phyloP scores from a whole-genome alignment of 2,113 vertebrate genomes.

The Lanius collurio region DNA sequence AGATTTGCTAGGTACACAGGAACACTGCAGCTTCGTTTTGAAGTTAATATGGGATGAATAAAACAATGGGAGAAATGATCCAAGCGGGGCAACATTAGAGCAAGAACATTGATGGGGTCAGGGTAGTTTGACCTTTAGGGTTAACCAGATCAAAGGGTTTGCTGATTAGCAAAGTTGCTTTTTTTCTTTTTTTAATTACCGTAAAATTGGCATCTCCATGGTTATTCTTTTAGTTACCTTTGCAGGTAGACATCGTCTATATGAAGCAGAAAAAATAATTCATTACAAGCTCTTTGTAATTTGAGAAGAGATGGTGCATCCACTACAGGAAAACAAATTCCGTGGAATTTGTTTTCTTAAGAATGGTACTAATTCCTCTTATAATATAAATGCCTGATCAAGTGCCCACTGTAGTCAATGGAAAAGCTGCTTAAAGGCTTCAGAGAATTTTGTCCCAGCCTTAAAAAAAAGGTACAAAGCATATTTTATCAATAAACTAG shows the following conservation, averaged over 20 bases:
- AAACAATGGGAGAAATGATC: constrained; percentile 78
- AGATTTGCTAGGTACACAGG: constrained; percentile 75
- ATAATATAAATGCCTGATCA: not conserved
- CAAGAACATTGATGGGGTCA: constrained; percentile 73
- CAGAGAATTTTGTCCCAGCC: not conserved
- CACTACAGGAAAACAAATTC: not conserved
- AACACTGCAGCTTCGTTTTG: constrained; percentile 70
- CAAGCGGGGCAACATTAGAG: constrained; percentile 61
- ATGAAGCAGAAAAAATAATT: constrained; percentile 31
- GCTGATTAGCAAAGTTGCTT: constrained; percentile 64
- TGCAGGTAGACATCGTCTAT: constrained; percentile 46
- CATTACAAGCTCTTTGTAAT: constrained; percentile 31
- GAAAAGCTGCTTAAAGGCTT: not conserved
- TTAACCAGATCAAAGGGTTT: constrained; percentile 81
- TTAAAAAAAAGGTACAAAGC: not conserved
- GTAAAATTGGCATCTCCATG: constrained; percentile 67
- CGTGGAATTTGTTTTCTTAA: not conserved
- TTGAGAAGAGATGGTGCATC: not conserved
- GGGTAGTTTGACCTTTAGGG: constrained; percentile 76
- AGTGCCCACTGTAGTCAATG: not conserved
- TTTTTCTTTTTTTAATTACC: constrained; percentile 70
- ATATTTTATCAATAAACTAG: not conserved
- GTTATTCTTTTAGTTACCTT: constrained; percentile 44
- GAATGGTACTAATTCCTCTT: not conserved
- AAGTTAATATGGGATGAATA: constrained; percentile 78